Percentiles rank a stretch among this genome's conserved stretches.
phyloP scores from a whole-genome alignment of 2,797 vertebrate species.

The Danio albolineatus region DNA sequence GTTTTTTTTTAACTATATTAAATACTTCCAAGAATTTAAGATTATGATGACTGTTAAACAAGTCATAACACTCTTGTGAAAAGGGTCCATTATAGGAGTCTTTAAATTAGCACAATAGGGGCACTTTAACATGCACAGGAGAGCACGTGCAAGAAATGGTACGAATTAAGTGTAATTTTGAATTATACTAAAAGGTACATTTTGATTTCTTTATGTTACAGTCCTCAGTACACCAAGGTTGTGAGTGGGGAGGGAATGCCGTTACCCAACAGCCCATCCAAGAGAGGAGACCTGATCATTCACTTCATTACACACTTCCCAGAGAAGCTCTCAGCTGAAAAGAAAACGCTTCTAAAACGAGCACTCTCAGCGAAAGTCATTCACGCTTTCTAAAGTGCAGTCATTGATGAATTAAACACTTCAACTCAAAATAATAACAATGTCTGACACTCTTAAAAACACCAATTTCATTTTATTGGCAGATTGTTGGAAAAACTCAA shows the following conservation, averaged over 20 bases:
- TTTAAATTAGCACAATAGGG: too few relatives aligned
- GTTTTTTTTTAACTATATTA: too few relatives aligned
- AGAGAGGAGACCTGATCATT: slow-evolving; percentile 87
- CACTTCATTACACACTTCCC: slow-evolving; percentile 89
- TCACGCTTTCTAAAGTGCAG: background rate
- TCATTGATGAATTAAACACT: background rate
- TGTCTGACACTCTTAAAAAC: background rate
- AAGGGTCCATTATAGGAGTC: too few relatives aligned
- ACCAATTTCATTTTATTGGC: slow-evolving; percentile 15
- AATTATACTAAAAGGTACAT: background rate
- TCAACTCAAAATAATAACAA: background rate
- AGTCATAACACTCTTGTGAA: too few relatives aligned
- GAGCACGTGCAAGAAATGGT: too few relatives aligned
- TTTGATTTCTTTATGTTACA: slow-evolving; percentile 56
- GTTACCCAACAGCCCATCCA: slow-evolving; percentile 71
- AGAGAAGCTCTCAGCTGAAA: slow-evolving; percentile 79
- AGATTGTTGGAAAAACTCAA: background rate
- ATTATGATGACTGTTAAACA: too few relatives aligned
- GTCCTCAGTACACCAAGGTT: slow-evolving; percentile 87
- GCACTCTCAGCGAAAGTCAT: slow-evolving; percentile 72
- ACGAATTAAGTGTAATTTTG: too few relatives aligned
- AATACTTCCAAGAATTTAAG: too few relatives aligned
- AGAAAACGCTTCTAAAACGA: slow-evolving; percentile 81
- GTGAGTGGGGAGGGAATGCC: slow-evolving; percentile 93
- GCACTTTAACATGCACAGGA: too few relatives aligned